A percentile compares a stretch with the other conserved stretches of the same genome.
These are phyloP conservation scores for Elanoides forficatus DNA, from an alignment of 2,113 vertebrate species.

Conservation along the genomic window DNA sequence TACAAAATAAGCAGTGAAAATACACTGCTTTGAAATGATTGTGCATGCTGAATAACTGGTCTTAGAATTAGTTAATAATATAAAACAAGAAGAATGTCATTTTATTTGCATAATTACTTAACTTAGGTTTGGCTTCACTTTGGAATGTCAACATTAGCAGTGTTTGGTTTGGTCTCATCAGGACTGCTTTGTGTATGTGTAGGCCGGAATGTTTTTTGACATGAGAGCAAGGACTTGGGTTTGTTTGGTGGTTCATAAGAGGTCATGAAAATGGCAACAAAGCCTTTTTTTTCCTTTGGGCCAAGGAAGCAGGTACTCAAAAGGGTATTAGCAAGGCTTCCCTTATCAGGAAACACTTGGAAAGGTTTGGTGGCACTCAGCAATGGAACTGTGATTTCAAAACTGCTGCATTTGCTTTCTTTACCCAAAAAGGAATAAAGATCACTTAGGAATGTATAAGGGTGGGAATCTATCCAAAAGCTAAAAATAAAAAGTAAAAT, in stretches of 20 bases:
- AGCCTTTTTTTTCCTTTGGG: neutral
- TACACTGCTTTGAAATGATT: neutral
- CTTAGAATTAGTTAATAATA: neutral
- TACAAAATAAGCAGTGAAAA: neutral
- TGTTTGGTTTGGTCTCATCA: conserved; percentile 26
- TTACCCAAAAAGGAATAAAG: conserved; percentile 73
- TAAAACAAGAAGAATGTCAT: neutral
- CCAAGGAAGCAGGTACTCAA: neutral
- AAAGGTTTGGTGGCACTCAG: neutral
- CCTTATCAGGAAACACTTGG: neutral
- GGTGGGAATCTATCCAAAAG: conserved; percentile 62
- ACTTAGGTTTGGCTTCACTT: conserved; percentile 24
- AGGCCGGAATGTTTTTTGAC: neutral
- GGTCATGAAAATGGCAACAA: neutral
- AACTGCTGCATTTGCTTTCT: conserved; percentile 47
- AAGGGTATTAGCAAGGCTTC: neutral
- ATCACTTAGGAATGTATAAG: conserved; percentile 54
- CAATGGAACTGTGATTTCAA: neutral
- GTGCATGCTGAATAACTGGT: neutral
- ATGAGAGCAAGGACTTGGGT: neutral
- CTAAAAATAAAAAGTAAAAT: conserved; percentile 61
- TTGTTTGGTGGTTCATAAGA: neutral
- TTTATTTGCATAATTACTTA: conserved; percentile 41
- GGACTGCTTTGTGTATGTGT: neutral
- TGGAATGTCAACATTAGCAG: conserved; percentile 21